These are phyloP conservation scores for Takifugu flavidus DNA, from an alignment of 2,113 vertebrate genomes.

Conservation along the genomic window DNA sequence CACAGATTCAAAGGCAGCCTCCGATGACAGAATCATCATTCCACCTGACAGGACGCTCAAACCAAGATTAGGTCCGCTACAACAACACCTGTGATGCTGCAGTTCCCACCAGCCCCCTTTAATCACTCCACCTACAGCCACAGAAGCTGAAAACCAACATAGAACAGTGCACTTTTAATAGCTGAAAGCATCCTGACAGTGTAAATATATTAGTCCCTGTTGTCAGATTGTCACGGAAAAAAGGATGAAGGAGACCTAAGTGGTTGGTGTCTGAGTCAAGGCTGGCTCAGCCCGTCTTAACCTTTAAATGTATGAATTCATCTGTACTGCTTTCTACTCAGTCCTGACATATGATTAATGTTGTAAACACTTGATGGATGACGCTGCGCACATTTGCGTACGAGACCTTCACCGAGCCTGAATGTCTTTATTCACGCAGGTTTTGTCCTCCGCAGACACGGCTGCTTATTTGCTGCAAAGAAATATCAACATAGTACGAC, in stretches of 20 bases:
- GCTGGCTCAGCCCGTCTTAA: background rate
- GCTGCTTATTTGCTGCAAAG: too few species aligned
- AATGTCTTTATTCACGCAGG: slow-evolving; percentile 16
- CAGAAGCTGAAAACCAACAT: slow-evolving; percentile 1
- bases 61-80: slow-evolving; percentile 1
- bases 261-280: background rate
- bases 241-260: slow-evolving; percentile 13
- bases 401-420: slow-evolving; percentile 17
- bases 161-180: slow-evolving; percentile 1
- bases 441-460: too few species aligned
- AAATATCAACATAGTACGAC: too few species aligned
- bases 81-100: slow-evolving; percentile 24
- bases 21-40: slow-evolving; percentile 20
- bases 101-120: slow-evolving; percentile 23
- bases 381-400: slow-evolving; percentile 10
- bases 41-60: slow-evolving; percentile 2
- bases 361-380: slow-evolving; percentile 33
- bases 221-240: slow-evolving; percentile 23
- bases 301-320: slow-evolving; percentile 11
- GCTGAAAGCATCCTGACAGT: slow-evolving; percentile 18
- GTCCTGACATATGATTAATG: slow-evolving; percentile 20
- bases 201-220: slow-evolving; percentile 1
- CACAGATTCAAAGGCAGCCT: slow-evolving; percentile 24
- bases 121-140: background rate
- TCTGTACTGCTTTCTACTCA: slow-evolving; percentile 20